A percentile compares a stretch with the other conserved stretches of the same genome.
These are phyloP conservation scores for Ivindomyrus marchei DNA, from an alignment of 2,113 vertebrate species.

Conservation along the genomic window DNA sequence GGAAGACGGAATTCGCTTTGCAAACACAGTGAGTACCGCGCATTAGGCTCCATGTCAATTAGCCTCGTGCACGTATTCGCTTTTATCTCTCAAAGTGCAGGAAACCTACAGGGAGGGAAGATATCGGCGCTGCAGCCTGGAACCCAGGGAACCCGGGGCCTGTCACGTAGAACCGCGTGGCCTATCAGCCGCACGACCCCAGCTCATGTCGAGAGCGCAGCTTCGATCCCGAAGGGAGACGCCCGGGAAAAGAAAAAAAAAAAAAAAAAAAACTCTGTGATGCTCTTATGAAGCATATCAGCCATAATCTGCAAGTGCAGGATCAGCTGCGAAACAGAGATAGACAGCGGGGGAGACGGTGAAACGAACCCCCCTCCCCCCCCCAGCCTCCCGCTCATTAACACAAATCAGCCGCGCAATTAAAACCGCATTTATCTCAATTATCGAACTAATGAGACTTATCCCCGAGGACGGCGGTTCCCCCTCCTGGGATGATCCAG, in stretches of 20 bases:
- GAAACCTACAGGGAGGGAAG: not conserved
- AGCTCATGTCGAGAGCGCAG: not conserved
- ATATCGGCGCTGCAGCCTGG: not conserved
- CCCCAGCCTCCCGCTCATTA: slow-evolving; percentile 60
- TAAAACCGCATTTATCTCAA: slow-evolving; percentile 73
- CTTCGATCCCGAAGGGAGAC: not conserved
- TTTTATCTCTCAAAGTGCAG: slow-evolving; percentile 2
- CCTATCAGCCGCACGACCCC: not conserved
- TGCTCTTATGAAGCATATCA: slow-evolving; percentile 30
- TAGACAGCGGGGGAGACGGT: slow-evolving; percentile 32
- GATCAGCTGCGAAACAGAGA: slow-evolving; percentile 40
- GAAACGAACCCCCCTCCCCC: slow-evolving; percentile 47
- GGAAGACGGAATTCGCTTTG: not conserved
- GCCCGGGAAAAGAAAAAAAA: not conserved
- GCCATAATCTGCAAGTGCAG: slow-evolving; percentile 44
- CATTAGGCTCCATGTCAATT: not conserved
- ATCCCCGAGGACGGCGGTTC: slow-evolving; percentile 53
- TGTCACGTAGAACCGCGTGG: not conserved
- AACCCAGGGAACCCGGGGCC: not conserved
- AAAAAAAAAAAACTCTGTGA: not conserved
- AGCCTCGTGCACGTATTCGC: not conserved
- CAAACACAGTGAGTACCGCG: not conserved
- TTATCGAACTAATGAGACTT: slow-evolving; percentile 71
- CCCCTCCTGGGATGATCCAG: slow-evolving; percentile 51
- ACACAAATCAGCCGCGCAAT: slow-evolving; percentile 65